Evolutionary conservation across 2,797 vertebrate genomes (phyloP), one percentile per base, ranked within the genome.

Genomic region (Melanotaenia parkinsoni): DNA sequence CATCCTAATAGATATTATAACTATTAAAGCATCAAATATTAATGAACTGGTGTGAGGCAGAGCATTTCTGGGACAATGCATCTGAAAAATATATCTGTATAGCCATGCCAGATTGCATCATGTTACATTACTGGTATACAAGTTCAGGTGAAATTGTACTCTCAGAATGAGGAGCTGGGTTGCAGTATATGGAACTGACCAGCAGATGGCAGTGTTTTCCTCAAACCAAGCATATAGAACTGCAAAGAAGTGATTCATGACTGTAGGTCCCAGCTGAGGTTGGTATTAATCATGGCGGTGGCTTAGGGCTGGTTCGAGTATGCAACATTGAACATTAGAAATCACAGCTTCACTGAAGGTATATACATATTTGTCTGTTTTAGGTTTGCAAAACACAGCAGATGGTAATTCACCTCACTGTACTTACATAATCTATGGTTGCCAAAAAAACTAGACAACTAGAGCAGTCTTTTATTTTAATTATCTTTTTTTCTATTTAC

Each of bases 191-290:
- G 30, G 13, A 10, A 28, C 4, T 72, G 63, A 65, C 70, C 70
- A 72, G 61, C 61, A 80, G 81, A 62, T 20, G 3, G 62, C 67
- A 64, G 50, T 24, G 33, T 81, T 72, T 64, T 24, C 38, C 12
- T 51, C 10, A 50, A 35, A 73, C 8, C 24, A 28, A 62, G 11
- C 30, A 63, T 54, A 9, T n/a, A 20, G 28, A 58, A 4, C 32
- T 50, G 13, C 5, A 45, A 50, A 50, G 20, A 18, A 8, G 7
- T 2, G 28, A 47, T 56, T 45, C 16, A 40, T 6, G 18, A 32
- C 6, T 28, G 16, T 18, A 57, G 16, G 20, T 56, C 30, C 11
- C 9, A 58, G 43, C 22, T 54, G 2, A 58, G n/a, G 8, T 22
- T 33, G 38, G 11, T 47, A 20, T 56, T 20, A 50, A 20, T 50